phyloP scores from a whole-genome alignment of 2,797 vertebrate species.

The Thalassophryne amazonica region DNA sequence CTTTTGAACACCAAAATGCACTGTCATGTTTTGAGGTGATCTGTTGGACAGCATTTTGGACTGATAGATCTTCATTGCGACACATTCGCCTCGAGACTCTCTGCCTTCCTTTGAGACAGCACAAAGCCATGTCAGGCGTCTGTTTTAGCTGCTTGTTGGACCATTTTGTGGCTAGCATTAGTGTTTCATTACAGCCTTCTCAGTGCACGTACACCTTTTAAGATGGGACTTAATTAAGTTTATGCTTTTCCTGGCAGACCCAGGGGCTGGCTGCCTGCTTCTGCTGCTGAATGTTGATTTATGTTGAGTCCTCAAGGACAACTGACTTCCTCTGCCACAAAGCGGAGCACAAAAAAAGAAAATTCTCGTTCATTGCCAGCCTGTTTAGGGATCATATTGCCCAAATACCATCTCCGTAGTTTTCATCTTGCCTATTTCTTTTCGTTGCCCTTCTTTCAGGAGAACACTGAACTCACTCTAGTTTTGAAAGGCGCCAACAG shows the following conservation, averaged over 20 bases:
- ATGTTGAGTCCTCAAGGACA: slow-evolving; percentile 70
- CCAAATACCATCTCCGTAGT: slow-evolving; percentile 16
- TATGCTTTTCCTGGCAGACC: slow-evolving; percentile 75
- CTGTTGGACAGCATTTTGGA: not conserved
- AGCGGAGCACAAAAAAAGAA: slow-evolving; percentile 52
- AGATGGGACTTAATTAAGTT: slow-evolving; percentile 79
- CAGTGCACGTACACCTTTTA: slow-evolving; percentile 68
- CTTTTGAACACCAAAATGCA: no score
- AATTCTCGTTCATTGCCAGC: slow-evolving; percentile 42
- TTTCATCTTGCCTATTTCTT: not conserved
- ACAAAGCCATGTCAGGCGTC: slow-evolving; percentile 47
- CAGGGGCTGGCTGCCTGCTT: slow-evolving; percentile 45
- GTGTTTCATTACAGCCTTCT: slow-evolving; percentile 67
- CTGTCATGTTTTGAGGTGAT: not conserved
- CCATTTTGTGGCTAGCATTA: slow-evolving; percentile 67
- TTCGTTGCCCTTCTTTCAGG: slow-evolving; percentile 1
- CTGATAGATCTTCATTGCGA: no score
- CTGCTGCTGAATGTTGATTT: slow-evolving; percentile 69
- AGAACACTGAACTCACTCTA: slow-evolving; percentile 3
- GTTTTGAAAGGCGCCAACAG: no score
- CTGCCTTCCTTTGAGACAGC: slow-evolving; percentile 13
- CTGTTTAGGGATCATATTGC: slow-evolving; percentile 44
- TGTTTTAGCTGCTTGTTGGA: slow-evolving; percentile 63
- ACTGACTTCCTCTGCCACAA: slow-evolving; percentile 47
- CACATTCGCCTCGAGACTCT: slow-evolving; percentile 22